Evolutionary conservation across 2,797 vertebrate genomes (phyloP).

Genomic region (Pogoniulus pusillus): DNA sequence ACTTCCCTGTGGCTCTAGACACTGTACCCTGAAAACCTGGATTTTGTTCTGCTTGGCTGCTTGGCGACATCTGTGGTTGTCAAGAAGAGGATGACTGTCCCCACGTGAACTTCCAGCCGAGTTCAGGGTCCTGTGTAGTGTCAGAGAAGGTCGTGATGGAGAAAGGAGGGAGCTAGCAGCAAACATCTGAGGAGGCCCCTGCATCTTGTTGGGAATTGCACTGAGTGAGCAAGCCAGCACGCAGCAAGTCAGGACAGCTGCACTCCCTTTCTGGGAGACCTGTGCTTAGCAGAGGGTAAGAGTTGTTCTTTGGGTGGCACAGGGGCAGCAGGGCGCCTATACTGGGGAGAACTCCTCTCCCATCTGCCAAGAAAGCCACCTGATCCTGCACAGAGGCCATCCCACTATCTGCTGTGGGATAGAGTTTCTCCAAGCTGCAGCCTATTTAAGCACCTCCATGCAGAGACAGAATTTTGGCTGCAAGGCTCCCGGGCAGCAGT

Average conservation of each 20-base stretch:
- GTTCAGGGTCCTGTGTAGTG: background rate
- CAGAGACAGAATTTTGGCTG: background rate
- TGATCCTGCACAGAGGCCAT: background rate
- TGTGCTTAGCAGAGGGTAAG: background rate
- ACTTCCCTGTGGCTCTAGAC: background rate
- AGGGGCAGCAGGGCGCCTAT: background rate
- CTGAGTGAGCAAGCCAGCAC: fast-evolving
- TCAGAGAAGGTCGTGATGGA: background rate
- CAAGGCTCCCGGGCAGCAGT: background rate
- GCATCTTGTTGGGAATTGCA: background rate
- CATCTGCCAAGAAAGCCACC: background rate
- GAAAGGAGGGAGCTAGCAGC: background rate
- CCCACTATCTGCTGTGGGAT: background rate
- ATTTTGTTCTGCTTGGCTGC: background rate
- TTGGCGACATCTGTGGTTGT: background rate
- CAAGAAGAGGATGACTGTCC: background rate
- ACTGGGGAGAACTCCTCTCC: background rate
- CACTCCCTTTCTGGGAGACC: background rate
- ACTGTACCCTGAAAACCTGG: background rate
- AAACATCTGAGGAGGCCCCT: background rate
- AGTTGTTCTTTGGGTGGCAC: background rate
- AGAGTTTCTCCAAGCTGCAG: background rate
- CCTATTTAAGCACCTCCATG: constrained; percentile 5
- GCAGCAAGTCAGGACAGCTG: background rate
- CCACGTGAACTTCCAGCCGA: background rate